These are phyloP conservation scores for Pogoniulus pusillus DNA, from an alignment of 2,797 vertebrate species.

Conservation along the genomic window DNA sequence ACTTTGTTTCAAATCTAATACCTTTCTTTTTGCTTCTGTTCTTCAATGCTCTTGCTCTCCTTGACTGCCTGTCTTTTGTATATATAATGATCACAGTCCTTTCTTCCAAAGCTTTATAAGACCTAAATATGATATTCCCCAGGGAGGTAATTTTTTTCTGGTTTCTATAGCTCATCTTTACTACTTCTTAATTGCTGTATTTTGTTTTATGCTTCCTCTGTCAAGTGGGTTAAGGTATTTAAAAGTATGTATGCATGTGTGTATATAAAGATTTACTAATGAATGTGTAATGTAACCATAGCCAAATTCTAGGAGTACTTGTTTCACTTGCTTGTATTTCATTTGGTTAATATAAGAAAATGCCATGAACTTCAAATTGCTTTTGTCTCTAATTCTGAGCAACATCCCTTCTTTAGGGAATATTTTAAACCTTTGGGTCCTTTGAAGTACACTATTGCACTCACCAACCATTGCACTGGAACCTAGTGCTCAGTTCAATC, in stretches of 20 bases:
- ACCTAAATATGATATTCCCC: neutral
- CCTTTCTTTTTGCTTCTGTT: neutral
- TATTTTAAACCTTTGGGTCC: neutral
- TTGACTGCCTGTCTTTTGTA: slow-evolving; percentile 7
- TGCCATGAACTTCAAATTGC: neutral
- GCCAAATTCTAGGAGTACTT: neutral
- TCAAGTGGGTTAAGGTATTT: neutral
- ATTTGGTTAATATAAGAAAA: neutral
- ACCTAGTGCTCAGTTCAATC: neutral
- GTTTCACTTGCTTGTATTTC: neutral
- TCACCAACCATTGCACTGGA: neutral
- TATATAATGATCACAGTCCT: neutral
- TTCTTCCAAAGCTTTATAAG: neutral
- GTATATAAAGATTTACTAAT: neutral
- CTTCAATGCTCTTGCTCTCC: neutral
- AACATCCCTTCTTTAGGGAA: neutral
- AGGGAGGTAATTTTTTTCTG: neutral
- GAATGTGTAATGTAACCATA: neutral
- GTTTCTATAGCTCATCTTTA: slow-evolving; percentile 7
- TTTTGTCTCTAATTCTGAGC: neutral
- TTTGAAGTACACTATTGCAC: neutral
- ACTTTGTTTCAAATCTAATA: neutral
- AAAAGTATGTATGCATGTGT: neutral
- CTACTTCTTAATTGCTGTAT: neutral
- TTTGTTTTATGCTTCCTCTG: neutral